phyloP scores from a whole-genome alignment of 1,140 invertebrate genomes.

The Zaprionus capensis region DNA sequence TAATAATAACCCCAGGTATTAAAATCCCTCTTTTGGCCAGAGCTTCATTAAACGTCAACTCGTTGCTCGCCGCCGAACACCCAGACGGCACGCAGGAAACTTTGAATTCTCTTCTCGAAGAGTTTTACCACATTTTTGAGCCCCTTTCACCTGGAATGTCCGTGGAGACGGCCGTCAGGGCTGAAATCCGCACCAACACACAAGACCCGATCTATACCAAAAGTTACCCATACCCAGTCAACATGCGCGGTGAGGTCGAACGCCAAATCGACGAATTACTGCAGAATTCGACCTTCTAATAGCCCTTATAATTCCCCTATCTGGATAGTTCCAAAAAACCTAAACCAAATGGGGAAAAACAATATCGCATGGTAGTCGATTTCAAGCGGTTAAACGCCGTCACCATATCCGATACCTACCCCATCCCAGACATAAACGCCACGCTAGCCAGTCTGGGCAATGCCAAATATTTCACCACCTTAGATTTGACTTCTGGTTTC shows the following conservation, averaged over 20 bases:
- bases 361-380: slow-evolving; percentile 76
- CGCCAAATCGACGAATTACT: background rate
- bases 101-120: background rate
- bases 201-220: slow-evolving; percentile 3
- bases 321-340: slow-evolving; percentile 20
- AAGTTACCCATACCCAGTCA: slow-evolving; percentile 14
- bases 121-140: slow-evolving; percentile 2
- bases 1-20: background rate
- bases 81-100: background rate
- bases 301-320: slow-evolving; percentile 15
- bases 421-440: slow-evolving; percentile 85
- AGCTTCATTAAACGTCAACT: background rate
- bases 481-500: too few relatives aligned
- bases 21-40: background rate
- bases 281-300: slow-evolving; percentile 2
- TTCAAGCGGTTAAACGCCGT: slow-evolving; percentile 80
- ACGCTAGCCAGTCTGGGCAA: slow-evolving; percentile 66
- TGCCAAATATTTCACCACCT: background rate
- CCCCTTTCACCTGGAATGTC: background rate
- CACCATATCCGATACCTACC: slow-evolving; percentile 85
- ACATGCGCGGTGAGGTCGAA: background rate
- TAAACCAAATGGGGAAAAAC: slow-evolving; percentile 67
- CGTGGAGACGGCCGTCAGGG: background rate
- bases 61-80: too few relatives aligned
- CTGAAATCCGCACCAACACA: background rate